These are phyloP conservation scores for Agrochola circellaris DNA, from an alignment of 2,888 invertebrate genomes.

Conservation along the genomic window DNA sequence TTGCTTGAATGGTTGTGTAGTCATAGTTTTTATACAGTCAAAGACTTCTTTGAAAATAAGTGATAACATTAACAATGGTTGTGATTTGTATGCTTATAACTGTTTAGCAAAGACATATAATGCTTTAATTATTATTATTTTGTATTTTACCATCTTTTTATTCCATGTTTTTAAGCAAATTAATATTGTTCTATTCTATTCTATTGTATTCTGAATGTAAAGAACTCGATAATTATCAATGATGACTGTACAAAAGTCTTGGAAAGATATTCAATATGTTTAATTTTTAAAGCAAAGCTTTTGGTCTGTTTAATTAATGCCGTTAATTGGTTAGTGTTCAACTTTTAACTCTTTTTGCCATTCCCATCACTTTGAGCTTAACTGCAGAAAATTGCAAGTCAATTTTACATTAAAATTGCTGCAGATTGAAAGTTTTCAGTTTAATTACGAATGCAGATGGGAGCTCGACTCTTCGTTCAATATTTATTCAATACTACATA, in stretches of 20 bases:
- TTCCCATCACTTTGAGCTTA: constrained; percentile 2
- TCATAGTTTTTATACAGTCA: no score
- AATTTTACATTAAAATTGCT: constrained; percentile 3
- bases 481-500: constrained; percentile 34
- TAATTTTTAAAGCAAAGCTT: neutral
- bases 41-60: no score
- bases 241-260: neutral
- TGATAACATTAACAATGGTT: no score
- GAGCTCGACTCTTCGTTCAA: constrained; percentile 14
- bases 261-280: neutral
- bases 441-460: constrained; percentile 31
- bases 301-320: neutral
- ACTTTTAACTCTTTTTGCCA: neutral
- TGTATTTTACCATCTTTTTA: no score
- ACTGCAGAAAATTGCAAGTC: constrained; percentile 15
- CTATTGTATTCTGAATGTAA: neutral
- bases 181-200: no score
- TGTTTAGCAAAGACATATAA: no score
- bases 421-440: constrained; percentile 24
- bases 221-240: neutral
- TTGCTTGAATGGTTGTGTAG: no score
- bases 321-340: neutral
- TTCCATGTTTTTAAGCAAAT: no score
- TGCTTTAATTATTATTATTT: no score
- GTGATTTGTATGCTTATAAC: no score